Percentiles rank a stretch among this genome's conserved stretches.
Evolutionary conservation across 2,888 invertebrate genomes (phyloP).

Genomic region (Junonia oenone): DNA sequence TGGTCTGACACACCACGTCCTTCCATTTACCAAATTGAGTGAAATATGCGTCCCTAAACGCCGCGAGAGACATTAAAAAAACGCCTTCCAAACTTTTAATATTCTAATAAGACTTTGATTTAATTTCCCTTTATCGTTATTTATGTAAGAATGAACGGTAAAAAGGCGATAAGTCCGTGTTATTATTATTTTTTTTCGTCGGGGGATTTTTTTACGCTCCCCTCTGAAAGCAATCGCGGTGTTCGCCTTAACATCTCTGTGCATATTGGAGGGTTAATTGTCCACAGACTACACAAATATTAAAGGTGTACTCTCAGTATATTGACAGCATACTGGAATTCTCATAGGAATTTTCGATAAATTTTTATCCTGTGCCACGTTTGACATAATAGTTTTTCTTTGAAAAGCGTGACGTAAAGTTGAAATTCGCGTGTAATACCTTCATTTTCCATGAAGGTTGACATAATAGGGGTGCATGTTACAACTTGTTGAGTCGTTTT

Average conservation of each 20-base stretch:
- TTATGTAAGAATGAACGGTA: conserved; percentile 70
- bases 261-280: conserved; percentile 40
- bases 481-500: conserved; percentile 65
- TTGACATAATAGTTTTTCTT: conserved; percentile 5
- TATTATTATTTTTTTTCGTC: conserved; percentile 53
- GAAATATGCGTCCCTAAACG: conserved; percentile 72
- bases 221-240: conserved; percentile 40
- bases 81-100: conserved; percentile 74
- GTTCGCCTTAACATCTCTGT: conserved; percentile 29
- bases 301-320: conserved; percentile 1
- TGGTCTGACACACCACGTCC: conserved; percentile 46
- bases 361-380: conserved; percentile 14
- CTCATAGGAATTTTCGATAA: background rate
- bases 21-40: conserved; percentile 76
- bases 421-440: conserved; percentile 11
- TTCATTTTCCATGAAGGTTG: conserved; percentile 36
- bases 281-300: conserved; percentile 37
- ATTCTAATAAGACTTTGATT: conserved; percentile 78
- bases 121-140: conserved; percentile 80
- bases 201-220: conserved; percentile 45
- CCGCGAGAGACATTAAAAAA: conserved; percentile 73
- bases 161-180: conserved; percentile 69
- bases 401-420: conserved; percentile 15
- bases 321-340: conserved; percentile 11
- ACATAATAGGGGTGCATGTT: conserved; percentile 43